Evolutionary conservation across 2,797 vertebrate species (phyloP).

Genomic region (Diplodus sargus): DNA sequence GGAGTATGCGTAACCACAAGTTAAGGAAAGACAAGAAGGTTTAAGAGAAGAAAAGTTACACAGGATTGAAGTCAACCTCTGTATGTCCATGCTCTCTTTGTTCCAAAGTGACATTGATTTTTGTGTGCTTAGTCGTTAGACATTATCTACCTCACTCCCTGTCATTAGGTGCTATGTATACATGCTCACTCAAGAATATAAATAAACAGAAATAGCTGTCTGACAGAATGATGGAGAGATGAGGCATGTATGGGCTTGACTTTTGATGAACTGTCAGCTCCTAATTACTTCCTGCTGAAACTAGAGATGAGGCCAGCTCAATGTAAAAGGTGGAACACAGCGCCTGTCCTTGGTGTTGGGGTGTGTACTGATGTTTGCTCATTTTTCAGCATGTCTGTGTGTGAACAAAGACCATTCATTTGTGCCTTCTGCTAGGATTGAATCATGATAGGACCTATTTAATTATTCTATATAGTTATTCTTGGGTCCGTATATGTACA

Average conservation of each 20-base stretch:
- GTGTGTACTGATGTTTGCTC: conserved; percentile 43
- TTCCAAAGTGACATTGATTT: conserved; percentile 70
- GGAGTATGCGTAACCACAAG: conserved; percentile 31
- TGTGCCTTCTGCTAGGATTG: conserved; percentile 12
- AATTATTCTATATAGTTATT: conserved; percentile 15
- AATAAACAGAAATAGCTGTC: conserved; percentile 75
- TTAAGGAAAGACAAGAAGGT: conserved; percentile 46
- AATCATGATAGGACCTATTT: conserved; percentile 36
- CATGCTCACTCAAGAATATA: conserved; percentile 64
- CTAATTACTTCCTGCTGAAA: conserved; percentile 82
- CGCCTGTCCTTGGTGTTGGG: conserved; percentile 19
- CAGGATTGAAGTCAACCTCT: conserved; percentile 45
- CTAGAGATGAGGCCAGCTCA: conserved; percentile 63
- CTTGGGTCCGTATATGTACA: conserved; percentile 8
- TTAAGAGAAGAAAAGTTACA: conserved; percentile 39
- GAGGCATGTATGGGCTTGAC: conserved; percentile 74
- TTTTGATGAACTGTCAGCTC: conserved; percentile 73
- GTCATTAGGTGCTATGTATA: conserved; percentile 53
- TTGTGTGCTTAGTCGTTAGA: conserved; percentile 58
- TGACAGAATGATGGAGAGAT: conserved; percentile 80
- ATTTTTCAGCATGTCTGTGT: conserved; percentile 41
- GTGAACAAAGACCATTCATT: conserved; percentile 38
- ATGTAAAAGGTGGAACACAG: conserved; percentile 50
- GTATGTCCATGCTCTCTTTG: conserved; percentile 61
- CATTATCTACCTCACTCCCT: conserved; percentile 46